Evolutionary conservation across 2,888 invertebrate genomes (phyloP).

Genomic region (Aporophyla nigra): DNA sequence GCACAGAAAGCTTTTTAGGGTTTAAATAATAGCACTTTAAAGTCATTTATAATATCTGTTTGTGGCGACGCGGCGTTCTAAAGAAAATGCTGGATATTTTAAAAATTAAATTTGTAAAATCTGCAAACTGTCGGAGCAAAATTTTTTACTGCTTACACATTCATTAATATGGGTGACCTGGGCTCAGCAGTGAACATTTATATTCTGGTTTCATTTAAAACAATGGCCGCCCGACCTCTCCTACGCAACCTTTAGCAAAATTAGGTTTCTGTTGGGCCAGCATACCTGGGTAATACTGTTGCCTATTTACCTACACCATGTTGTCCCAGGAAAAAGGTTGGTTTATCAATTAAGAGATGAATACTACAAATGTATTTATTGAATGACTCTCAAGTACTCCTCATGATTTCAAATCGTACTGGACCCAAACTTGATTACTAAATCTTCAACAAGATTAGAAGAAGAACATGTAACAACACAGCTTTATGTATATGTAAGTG

Average conservation of each 20-base stretch:
- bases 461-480: constrained; percentile 14
- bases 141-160: constrained; percentile 11
- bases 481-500: constrained; percentile 33
- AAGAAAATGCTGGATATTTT: background rate
- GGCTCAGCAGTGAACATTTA: constrained; percentile 20
- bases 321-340: too few relatives aligned
- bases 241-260: constrained; percentile 21
- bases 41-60: too few relatives aligned
- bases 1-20: background rate
- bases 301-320: background rate
- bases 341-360: background rate
- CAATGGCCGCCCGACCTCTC: constrained; percentile 17
- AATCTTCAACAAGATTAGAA: constrained; percentile 31
- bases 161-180: constrained; percentile 2
- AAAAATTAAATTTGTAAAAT: background rate
- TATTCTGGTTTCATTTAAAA: constrained; percentile 36
- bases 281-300: background rate
- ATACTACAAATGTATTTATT: background rate
- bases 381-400: background rate
- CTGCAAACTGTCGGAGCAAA: background rate
- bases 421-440: constrained; percentile 5
- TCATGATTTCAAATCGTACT: background rate
- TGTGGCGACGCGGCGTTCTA: background rate
- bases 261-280: constrained; percentile 14
- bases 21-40: constrained; percentile 15